phyloP scores from a whole-genome alignment of 1,140 invertebrate species.

The Drosophila repletoides region DNA sequence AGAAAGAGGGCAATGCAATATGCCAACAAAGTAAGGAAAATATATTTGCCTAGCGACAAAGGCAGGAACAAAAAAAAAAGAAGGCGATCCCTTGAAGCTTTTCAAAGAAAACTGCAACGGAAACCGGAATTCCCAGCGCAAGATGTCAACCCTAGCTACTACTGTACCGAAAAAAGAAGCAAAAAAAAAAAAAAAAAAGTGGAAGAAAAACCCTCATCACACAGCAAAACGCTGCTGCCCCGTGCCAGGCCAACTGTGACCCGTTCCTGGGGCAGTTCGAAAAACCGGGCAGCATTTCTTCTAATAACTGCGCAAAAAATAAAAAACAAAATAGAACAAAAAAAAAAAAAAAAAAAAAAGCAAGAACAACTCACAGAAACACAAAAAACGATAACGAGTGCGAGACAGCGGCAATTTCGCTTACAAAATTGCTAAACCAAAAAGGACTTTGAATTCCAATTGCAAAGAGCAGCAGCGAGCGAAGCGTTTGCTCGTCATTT shows the following conservation, averaged over 20 bases:
- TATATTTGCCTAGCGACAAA: slow-evolving; percentile 34
- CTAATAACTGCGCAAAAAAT: slow-evolving; percentile 73
- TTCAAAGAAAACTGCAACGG: slow-evolving; percentile 74
- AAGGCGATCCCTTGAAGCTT: slow-evolving; percentile 38
- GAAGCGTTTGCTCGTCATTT: slow-evolving; percentile 30
- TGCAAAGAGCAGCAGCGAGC: slow-evolving; percentile 47
- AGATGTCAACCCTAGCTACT: slow-evolving; percentile 73
- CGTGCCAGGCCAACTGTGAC: slow-evolving; percentile 62
- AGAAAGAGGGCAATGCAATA: slow-evolving; percentile 20
- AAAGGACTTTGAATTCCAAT: slow-evolving; percentile 79
- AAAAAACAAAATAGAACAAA: slow-evolving; percentile 26
- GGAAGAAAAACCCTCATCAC: slow-evolving; percentile 67
- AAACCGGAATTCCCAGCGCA: slow-evolving; percentile 76
- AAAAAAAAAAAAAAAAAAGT: slow-evolving; percentile 43
- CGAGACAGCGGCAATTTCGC: slow-evolving; percentile 78
- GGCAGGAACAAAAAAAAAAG: slow-evolving; percentile 9
- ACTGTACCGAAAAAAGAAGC: slow-evolving; percentile 41
- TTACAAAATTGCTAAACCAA: slow-evolving; percentile 79
- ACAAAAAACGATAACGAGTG: slow-evolving; percentile 56
- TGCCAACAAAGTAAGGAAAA: slow-evolving; percentile 27
- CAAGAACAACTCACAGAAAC: slow-evolving; percentile 33
- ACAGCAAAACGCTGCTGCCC: slow-evolving; percentile 49
- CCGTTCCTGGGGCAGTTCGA: slow-evolving; percentile 25
- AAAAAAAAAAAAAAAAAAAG: slow-evolving; percentile 34
- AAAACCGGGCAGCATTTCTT: slow-evolving; percentile 65